These are phyloP conservation scores for Meandrusa payeni DNA, from an alignment of 2,888 invertebrate species.

Conservation along the genomic window DNA sequence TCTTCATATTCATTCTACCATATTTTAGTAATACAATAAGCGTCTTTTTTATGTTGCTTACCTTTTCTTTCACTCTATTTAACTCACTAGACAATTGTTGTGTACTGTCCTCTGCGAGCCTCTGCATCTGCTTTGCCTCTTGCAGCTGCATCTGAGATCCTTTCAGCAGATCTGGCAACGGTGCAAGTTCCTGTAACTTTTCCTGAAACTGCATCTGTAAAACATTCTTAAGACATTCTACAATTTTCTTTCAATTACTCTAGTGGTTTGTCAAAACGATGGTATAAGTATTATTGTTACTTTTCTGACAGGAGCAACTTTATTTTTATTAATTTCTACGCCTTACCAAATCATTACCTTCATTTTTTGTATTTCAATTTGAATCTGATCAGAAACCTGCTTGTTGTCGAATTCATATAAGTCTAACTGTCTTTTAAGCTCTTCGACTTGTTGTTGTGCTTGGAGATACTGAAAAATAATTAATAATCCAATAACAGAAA, in stretches of 20 bases:
- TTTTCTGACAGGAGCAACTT: too few relatives aligned
- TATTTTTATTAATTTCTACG: too few relatives aligned
- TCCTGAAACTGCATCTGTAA: constrained; percentile 68
- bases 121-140: constrained; percentile 64
- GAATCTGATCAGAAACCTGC: constrained; percentile 69
- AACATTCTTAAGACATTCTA: too few relatives aligned
- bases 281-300: too few relatives aligned
- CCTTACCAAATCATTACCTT: too few relatives aligned
- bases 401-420: constrained; percentile 62
- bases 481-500: too few relatives aligned
- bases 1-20: too few relatives aligned
- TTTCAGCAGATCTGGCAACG: constrained; percentile 63
- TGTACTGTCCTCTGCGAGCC: constrained; percentile 60
- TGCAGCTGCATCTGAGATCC: constrained; percentile 66
- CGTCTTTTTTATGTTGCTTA: too few relatives aligned
- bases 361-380: constrained; percentile 69
- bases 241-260: too few relatives aligned
- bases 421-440: constrained; percentile 57
- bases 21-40: too few relatives aligned
- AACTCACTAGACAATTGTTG: constrained; percentile 56
- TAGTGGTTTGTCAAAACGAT: too few relatives aligned
- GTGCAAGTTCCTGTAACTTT: constrained; percentile 63
- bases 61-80: constrained; percentile 65
- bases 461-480: constrained; percentile 55
- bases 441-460: constrained; percentile 67